A percentile compares a stretch with the other conserved stretches of the same genome.
phyloP scores from a whole-genome alignment of 2,113 vertebrate genomes.

The Sialia sialis region DNA sequence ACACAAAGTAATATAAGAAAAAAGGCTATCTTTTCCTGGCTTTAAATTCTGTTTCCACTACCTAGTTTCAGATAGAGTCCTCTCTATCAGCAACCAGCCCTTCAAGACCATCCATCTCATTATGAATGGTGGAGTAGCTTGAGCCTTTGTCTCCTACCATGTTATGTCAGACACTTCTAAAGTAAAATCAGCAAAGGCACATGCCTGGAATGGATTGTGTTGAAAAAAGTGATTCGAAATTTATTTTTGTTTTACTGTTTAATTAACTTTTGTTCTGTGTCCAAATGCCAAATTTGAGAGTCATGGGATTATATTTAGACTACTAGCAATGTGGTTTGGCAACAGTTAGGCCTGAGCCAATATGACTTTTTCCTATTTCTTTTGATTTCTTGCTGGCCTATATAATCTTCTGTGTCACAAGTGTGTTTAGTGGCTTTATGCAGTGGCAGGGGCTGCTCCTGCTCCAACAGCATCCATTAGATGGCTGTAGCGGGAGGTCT shows the following conservation, averaged over 20 bases:
- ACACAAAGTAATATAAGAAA: not conserved
- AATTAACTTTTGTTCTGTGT: not conserved
- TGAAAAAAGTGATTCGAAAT: not conserved
- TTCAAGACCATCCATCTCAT: not conserved
- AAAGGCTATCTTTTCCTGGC: not conserved
- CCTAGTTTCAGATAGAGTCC: not conserved
- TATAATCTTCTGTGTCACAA: not conserved
- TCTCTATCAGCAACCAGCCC: not conserved
- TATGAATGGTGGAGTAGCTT: not conserved
- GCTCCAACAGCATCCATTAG: not conserved
- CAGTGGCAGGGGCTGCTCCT: rapidly evolving
- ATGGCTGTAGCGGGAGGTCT: not conserved
- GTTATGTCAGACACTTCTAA: not conserved
- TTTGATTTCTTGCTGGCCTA: not conserved
- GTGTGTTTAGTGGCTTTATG: rapidly evolving
- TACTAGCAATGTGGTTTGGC: not conserved
- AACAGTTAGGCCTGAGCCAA: not conserved
- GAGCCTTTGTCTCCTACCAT: not conserved
- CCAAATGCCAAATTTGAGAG: not conserved
- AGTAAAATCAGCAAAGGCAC: not conserved
- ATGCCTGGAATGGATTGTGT: not conserved
- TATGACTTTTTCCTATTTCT: not conserved
- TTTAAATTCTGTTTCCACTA: not conserved
- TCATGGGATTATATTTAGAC: not conserved
- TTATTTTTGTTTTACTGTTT: not conserved